Evolutionary conservation across 1,140 invertebrate species (phyloP), one percentile per base, ranked within the genome.

Genomic region (Temnothorax curvispinosus): DNA sequence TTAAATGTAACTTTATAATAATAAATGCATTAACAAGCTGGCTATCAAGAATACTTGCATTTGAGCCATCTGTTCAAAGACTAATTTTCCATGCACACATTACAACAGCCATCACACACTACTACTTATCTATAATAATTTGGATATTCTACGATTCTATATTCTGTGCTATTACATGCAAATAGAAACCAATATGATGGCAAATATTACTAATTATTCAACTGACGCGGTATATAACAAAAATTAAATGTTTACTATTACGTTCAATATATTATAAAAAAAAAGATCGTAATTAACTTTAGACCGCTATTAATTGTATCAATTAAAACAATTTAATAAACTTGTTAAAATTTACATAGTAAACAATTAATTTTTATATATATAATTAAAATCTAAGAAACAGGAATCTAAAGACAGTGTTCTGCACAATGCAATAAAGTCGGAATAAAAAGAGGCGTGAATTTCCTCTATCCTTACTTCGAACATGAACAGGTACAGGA

Each of bases 401-500:
- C 27, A 44, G n/a, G 35, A 50, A 76, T 65, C 32, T 47, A 54
- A 78, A 41, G 60, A 78, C 11, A 65, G 60, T 78, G 3, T 60
- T 47, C n/a, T 52, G 18, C 54, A 82, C 84, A 75, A 87, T 89
- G 88, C 87, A 89, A 44, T 76, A 81, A 87, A 44, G 71, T 82
- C 62, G 32, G n/a, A 72, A 58, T 67, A 15, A 35, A 47, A 80
- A 21, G 8, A 62, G 32, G 13, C 2, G 13, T 11, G 2, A 11
- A 38, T 6, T 54, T 32, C n/a, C 15, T 11, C 8, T 21, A 6
- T 56, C 93, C 97, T 96, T 96, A 97, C 96, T 96, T 97, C 94
- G 97, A 97, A 96, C 98, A 98, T 94, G 97, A 97, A 96, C 98
- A 98, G 93, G 96, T 96, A 95, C 98, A 99, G 90, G 96, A 96